Conservation (phyloP, 2,888 invertebrate genomes). For the Ichneumoninae sp. region DNA sequence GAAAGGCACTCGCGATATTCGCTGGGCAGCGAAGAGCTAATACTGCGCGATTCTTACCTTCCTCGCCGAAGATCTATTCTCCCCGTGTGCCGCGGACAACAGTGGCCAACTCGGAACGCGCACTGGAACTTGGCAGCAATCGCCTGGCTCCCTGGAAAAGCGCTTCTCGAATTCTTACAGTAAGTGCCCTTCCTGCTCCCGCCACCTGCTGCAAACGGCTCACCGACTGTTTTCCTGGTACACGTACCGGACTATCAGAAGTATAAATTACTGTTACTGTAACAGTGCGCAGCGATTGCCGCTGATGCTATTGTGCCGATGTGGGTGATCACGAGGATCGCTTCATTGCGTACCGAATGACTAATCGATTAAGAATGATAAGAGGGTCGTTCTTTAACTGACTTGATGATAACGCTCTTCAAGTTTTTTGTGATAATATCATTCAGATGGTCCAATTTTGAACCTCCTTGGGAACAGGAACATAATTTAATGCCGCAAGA, state of each 20-base stretch:
- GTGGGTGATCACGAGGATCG: slow-evolving; percentile 17
- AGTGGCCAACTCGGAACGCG: slow-evolving; percentile 23
- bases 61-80: slow-evolving; percentile 60
- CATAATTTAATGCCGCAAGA: not conserved
- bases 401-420: too few relatives aligned
- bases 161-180: slow-evolving; percentile 62
- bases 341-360: slow-evolving; percentile 37
- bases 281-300: slow-evolving; percentile 15
- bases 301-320: slow-evolving; percentile 41
- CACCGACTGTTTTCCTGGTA: slow-evolving; percentile 65
- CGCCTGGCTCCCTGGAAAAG: slow-evolving; percentile 57
- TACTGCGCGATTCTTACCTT: slow-evolving; percentile 60
- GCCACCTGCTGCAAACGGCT: slow-evolving; percentile 51
- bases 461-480: not conserved
- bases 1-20: slow-evolving; percentile 69
- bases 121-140: slow-evolving; percentile 53
- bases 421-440: too few relatives aligned
- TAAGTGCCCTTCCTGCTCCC: slow-evolving; percentile 49
- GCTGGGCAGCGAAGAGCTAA: slow-evolving; percentile 48
- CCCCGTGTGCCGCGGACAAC: slow-evolving; percentile 48
- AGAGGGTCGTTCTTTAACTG: not conserved
- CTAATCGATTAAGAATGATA: slow-evolving; percentile 48
- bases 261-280: slow-evolving; percentile 52
- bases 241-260: slow-evolving; percentile 57
- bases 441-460: not conserved